Base-by-base conservation (phyloP, 2,888 invertebrate species). In the Pterostichus madidus region DNA sequence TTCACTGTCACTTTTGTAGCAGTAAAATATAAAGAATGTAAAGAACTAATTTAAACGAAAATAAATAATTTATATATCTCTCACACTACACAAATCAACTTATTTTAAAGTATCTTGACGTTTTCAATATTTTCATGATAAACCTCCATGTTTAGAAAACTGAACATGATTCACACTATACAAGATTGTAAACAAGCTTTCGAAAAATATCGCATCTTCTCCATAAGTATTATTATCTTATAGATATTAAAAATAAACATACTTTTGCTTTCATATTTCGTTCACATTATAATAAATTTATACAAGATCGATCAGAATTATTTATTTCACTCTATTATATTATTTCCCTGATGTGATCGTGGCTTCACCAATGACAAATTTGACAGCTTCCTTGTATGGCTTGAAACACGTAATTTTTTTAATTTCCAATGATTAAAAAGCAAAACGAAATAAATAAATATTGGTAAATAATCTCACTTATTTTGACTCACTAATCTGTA, bases 91-190 rank as follows among this genome's bases (percentile, higher is more conserved):
- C 24, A 59, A 75, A 46, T 75, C 15, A 24, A 75, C 59, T 81
- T 81, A 75, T 75, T 81, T 81, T 75, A 81, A 24, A 71, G 44
- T 75, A 81, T 75, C 61, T 75, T 81, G 81, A 81, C 81, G 81
- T 81, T 81, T 81, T 81, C 75, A 68, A 75, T 56, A 77, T 77
- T 56, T 81, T 59, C 46, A 13, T 15, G 53, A 61, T 75, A 75
- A 52, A 52, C 59, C 81, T 81, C 81, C 81, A 81, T 81, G 81
- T 73, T 81, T 81, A 81, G 81, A 81, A 80, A 81, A 71, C 71
- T 81, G 49, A 81, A 52, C 61, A 31, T 31, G 75, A 46, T 59
- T 59, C 53, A 81, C 81, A 81, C 73, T 61, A 46, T 6, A 32
- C 32, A 56, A 73, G 4, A 35, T 11, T 31, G 32, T n/a, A n/a